phyloP scores from a whole-genome alignment of 2,113 vertebrate species.

The Albula goreensis region DNA sequence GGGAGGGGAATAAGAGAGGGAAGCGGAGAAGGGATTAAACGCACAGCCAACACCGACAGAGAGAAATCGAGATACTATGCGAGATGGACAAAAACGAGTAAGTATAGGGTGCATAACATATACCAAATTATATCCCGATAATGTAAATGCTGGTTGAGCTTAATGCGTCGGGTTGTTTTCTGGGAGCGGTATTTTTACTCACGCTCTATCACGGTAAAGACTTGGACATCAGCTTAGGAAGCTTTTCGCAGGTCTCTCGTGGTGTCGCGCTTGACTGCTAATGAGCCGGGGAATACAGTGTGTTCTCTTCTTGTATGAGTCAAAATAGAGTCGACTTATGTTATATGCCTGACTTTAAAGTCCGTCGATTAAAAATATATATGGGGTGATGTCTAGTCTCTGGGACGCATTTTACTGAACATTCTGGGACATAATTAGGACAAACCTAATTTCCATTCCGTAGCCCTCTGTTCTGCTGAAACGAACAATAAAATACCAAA shows the following conservation, averaged over 20 bases:
- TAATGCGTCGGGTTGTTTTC: not conserved
- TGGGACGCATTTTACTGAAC: too few relatives aligned
- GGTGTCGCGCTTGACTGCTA: not conserved
- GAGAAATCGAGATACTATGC: slow-evolving; percentile 68
- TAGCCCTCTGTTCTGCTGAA: slow-evolving; percentile 7
- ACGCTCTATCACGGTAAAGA: not conserved
- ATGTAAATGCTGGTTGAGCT: not conserved
- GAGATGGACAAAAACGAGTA: slow-evolving; percentile 82
- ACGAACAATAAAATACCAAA: slow-evolving; percentile 9
- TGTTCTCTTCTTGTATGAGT: not conserved
- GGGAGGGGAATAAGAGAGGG: slow-evolving; percentile 76
- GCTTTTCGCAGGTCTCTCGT: slow-evolving; percentile 5
- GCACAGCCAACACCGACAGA: slow-evolving; percentile 56
- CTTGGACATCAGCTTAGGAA: slow-evolving; percentile 1
- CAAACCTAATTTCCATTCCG: slow-evolving; percentile 1
- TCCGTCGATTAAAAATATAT: too few relatives aligned
- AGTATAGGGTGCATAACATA: slow-evolving; percentile 50
- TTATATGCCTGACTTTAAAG: slow-evolving; percentile 6
- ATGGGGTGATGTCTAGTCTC: too few relatives aligned
- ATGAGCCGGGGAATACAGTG: slow-evolving; percentile 11
- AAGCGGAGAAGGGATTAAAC: slow-evolving; percentile 76
- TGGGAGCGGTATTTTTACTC: not conserved
- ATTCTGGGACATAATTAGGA: not conserved
- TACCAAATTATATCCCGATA: not conserved
- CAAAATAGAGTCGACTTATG: slow-evolving; percentile 1